Conservation (phyloP, 1,140 invertebrate species). For the Condylostylus longicornis region DNA sequence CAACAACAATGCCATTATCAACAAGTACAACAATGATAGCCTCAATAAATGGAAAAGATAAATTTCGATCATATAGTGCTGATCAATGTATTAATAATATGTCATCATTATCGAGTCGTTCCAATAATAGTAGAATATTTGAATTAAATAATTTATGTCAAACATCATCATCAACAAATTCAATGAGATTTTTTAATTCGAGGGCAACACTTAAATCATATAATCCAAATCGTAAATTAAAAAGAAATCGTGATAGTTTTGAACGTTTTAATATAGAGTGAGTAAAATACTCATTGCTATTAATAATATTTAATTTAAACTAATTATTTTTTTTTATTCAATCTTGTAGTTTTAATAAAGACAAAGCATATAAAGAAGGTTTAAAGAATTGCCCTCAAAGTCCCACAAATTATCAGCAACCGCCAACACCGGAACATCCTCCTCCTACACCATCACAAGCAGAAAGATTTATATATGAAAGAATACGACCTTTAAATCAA, state of each 20-base stretch:
- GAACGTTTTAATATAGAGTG: constrained; percentile 4
- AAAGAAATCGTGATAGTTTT: constrained; percentile 25
- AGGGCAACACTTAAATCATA: constrained; percentile 28
- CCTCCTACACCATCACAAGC: constrained; percentile 84
- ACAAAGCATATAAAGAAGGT: background rate
- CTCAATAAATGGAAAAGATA: too few relatives aligned
- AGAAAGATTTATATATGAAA: constrained; percentile 73
- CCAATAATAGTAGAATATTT: too few relatives aligned
- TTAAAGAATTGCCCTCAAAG: constrained; percentile 40
- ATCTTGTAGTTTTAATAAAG: background rate
- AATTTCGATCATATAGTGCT: background rate
- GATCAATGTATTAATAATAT: constrained; percentile 2
- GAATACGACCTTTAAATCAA: constrained; percentile 78
- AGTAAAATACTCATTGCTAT: constrained; percentile 11
- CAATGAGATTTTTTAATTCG: constrained; percentile 7
- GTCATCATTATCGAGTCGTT: too few relatives aligned
- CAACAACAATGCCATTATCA: too few relatives aligned
- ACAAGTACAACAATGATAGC: too few relatives aligned
- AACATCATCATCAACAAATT: constrained; percentile 3
- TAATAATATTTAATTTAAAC: constrained; percentile 6
- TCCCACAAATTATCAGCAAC: constrained; percentile 79
- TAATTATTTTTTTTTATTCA: background rate
- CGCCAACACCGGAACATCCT: constrained; percentile 85
- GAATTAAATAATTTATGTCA: constrained; percentile 12
- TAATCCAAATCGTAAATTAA: constrained; percentile 30